Evolutionary conservation across 2,888 invertebrate species (phyloP), one percentile per base, ranked within the genome.

Genomic region (Abrostola triplasia): DNA sequence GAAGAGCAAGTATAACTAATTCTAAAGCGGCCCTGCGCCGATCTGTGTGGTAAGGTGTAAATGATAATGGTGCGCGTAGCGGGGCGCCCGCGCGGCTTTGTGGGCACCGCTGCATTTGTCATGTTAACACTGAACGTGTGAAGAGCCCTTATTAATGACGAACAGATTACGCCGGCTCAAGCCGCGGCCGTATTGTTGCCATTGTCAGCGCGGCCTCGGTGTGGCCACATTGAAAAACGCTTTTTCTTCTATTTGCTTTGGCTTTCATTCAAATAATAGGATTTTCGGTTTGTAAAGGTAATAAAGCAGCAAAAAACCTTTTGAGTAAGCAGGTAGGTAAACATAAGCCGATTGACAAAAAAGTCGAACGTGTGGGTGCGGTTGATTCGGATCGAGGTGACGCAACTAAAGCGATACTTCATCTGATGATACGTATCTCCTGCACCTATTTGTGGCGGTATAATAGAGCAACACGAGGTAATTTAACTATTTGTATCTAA

Each of bases 71-170:
- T 84, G 84, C 81, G 88, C 85, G 82, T 73, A 70, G 77, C 73
- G 77, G 80, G 88, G 84, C 88, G 85, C 86, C 90, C 90, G 78
- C 77, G 71, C 75, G 38, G 67, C 89, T 90, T 91, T 91, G 88
- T 88, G 77, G 68, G 69, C 76, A 58, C 81, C 84, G 84, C 83
- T 84, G 86, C 94, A 92, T 93, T 93, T 93, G 94, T 94, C 93
- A 93, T 92, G 92, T 93, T 94, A 92, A 91, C 93, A 91, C 93
- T 88, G 88, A 90, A 91, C 89, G 91, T 91, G 92, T 91, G 92
- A 93, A 93, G 91, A 89, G 88, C 86, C 84, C 85, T 92, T 93
- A 92, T 93, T 94, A 93, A 93, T 93, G 93, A 90, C 86, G 83
- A 83, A 84, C 86, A 88, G 92, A 92, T 93, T 90, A 91, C 87